Percentiles rank a stretch among this genome's conserved stretches.
Conservation (phyloP, 1,140 invertebrate species). For the Drosophila repleta region DNA sequence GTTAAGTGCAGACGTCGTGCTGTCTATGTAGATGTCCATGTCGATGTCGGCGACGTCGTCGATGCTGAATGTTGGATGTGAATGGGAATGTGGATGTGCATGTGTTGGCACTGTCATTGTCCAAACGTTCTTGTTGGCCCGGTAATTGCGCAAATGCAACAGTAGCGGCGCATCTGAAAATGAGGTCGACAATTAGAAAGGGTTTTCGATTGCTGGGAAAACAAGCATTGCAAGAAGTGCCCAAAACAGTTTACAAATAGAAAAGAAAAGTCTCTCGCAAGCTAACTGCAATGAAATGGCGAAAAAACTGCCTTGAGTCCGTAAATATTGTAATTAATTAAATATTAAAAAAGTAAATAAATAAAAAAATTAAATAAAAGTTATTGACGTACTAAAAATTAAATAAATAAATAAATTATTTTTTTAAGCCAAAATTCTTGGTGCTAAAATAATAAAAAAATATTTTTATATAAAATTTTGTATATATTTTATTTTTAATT, state of each 20-base stretch:
- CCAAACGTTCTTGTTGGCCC: slow-evolving; percentile 54
- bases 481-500: no score
- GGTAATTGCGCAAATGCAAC: slow-evolving; percentile 68
- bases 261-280: no score
- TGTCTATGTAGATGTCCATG: slow-evolving; percentile 55
- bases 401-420: no score
- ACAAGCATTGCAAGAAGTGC: neutral
- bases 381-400: no score
- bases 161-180: slow-evolving; percentile 70
- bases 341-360: no score
- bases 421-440: no score
- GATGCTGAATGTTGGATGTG: slow-evolving; percentile 38
- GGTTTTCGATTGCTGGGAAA: slow-evolving; percentile 16
- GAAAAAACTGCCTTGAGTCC: no score
- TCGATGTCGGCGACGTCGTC: slow-evolving; percentile 46
- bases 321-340: no score
- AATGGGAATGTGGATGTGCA: slow-evolving; percentile 1
- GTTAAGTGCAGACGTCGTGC: slow-evolving; percentile 76
- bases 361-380: no score
- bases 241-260: neutral
- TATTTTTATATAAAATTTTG: no score
- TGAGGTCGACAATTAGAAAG: slow-evolving; percentile 56
- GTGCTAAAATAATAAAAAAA: no score
- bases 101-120: slow-evolving; percentile 25
- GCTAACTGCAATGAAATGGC: no score